Percentiles rank a stretch among this genome's conserved stretches.
Conservation (phyloP, 2,113 vertebrate genomes). For the Sturnus vulgaris region DNA sequence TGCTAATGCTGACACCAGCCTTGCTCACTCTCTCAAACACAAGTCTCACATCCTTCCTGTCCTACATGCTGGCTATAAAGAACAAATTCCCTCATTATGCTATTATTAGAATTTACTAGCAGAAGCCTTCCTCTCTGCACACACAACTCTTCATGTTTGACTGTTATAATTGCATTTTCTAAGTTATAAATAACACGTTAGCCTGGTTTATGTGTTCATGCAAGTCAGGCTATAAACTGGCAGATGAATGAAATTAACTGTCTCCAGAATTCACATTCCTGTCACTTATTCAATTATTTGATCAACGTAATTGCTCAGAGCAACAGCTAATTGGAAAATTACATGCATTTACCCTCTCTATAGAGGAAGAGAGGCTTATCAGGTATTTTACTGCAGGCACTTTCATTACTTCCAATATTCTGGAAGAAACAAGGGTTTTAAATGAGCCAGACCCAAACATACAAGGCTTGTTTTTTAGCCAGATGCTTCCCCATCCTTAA, state of each 20-base stretch:
- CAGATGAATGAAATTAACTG: conserved; percentile 60
- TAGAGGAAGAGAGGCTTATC: conserved; percentile 10
- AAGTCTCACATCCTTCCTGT: neutral
- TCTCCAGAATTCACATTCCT: conserved; percentile 58
- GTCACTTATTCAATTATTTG: conserved; percentile 68
- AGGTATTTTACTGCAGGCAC: conserved; percentile 40
- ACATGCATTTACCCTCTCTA: conserved; percentile 28
- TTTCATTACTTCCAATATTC: conserved; percentile 31
- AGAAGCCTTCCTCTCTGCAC: neutral
- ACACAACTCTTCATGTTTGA: neutral
- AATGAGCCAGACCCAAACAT: neutral
- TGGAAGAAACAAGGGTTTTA: neutral
- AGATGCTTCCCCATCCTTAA: neutral
- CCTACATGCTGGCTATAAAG: neutral
- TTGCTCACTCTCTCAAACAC: neutral
- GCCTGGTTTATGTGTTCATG: conserved; percentile 44
- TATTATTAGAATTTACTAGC: neutral
- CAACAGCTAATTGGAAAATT: conserved; percentile 64
- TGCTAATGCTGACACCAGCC: neutral
- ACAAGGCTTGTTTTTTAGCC: neutral
- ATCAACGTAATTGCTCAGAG: conserved; percentile 63
- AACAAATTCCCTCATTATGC: neutral
- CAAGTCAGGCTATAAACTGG: conserved; percentile 25
- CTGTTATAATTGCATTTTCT: conserved; percentile 38
- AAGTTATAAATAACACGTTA: conserved; percentile 60